Percentiles rank a stretch among this genome's conserved stretches.
Conservation (phyloP, 2,888 invertebrate species). For the Isotomurus palustris region DNA sequence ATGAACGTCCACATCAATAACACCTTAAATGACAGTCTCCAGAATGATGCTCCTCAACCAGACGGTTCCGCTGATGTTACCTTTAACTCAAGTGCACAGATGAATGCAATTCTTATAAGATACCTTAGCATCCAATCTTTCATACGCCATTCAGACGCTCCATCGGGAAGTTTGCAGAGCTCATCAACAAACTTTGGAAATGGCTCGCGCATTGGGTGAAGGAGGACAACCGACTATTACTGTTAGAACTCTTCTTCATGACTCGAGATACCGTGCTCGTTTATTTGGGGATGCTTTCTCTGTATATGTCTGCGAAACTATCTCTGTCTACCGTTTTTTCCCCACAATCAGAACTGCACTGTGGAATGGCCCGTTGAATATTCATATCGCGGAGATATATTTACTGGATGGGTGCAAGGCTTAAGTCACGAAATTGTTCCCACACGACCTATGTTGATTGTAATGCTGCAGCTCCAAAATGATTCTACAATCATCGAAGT, state of each 20-base stretch:
- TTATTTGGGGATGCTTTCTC: constrained; percentile 1
- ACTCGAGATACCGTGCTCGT: background rate
- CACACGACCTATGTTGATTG: background rate
- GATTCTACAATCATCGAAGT: too few relatives aligned
- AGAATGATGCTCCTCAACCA: too few relatives aligned
- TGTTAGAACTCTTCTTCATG: background rate
- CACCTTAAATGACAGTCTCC: too few relatives aligned
- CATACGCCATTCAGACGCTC: constrained; percentile 5
- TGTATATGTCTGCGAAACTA: background rate
- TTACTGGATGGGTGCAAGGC: background rate
- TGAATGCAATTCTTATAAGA: constrained; percentile 6
- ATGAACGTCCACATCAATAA: too few relatives aligned
- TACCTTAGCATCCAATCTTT: background rate
- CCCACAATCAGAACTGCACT: background rate
- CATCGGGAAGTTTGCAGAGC: constrained; percentile 5
- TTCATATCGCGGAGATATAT: background rate
- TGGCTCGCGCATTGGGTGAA: constrained; percentile 6
- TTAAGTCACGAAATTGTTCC: background rate
- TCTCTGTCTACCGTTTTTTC: background rate
- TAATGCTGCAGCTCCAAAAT: background rate
- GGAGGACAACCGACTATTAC: background rate
- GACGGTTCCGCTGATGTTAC: background rate
- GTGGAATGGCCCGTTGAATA: constrained; percentile 1
- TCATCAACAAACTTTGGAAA: constrained; percentile 3
- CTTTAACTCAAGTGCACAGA: background rate